Percentiles rank a stretch among this genome's conserved stretches.
Evolutionary conservation across 2,113 vertebrate species (phyloP).

Genomic region (Potamarius usumacintae): DNA sequence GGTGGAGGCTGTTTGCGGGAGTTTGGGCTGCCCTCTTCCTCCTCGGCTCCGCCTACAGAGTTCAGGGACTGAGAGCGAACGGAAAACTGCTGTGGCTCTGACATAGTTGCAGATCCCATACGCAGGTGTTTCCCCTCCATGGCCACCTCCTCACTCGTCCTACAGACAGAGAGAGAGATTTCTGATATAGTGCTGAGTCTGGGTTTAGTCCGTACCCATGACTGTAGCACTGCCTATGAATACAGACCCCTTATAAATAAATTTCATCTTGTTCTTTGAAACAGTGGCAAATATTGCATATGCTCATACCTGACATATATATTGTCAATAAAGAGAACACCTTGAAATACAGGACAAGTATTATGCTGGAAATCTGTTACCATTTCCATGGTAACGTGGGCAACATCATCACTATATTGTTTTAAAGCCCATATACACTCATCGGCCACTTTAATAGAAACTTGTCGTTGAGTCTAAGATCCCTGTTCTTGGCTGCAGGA

Average conservation of each 20-base stretch:
- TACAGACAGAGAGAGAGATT: slow-evolving; percentile 61
- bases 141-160: slow-evolving; percentile 87
- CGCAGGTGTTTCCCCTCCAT: slow-evolving; percentile 91
- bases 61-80: slow-evolving; percentile 96
- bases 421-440: too few relatives aligned
- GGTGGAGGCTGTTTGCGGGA: slow-evolving; percentile 93
- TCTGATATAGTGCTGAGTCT: not conserved
- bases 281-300: not conserved
- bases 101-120: slow-evolving; percentile 96
- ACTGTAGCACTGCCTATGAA: not conserved
- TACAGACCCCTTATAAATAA: not conserved
- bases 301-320: not conserved
- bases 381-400: not conserved
- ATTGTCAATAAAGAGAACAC: too few relatives aligned
- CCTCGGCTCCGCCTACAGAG: slow-evolving; percentile 85
- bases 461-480: too few relatives aligned
- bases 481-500: too few relatives aligned
- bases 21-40: slow-evolving; percentile 87
- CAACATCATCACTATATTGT: not conserved
- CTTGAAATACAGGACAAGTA: too few relatives aligned
- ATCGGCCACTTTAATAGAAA: too few relatives aligned
- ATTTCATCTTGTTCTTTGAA: not conserved
- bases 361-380: too few relatives aligned
- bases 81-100: slow-evolving; percentile 79
- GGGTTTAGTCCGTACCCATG: not conserved